phyloP scores from a whole-genome alignment of 92 coral and sea anemone species.

The Umimayanthus kanabou region DNA sequence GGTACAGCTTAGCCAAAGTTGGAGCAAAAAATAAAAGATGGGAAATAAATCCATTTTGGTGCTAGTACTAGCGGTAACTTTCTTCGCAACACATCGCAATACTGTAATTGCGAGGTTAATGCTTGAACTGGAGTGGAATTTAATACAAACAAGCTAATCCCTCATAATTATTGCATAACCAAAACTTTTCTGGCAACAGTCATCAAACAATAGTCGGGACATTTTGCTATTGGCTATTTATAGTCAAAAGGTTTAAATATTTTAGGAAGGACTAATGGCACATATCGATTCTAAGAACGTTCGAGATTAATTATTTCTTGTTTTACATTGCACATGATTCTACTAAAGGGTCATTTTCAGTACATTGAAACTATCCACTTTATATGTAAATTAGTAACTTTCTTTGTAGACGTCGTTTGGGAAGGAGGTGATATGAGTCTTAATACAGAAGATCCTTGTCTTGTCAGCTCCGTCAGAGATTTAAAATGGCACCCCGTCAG shows the following conservation, averaged over 20 bases:
- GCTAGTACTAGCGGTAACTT: not conserved
- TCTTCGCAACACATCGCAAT: not conserved
- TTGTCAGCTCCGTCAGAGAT: too few relatives aligned
- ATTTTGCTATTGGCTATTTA: constrained; percentile 23
- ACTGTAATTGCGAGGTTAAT: not conserved
- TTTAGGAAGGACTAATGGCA: not conserved
- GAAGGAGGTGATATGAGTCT: too few relatives aligned
- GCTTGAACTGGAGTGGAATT: not conserved
- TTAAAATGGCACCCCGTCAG: too few relatives aligned
- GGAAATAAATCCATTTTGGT: constrained; percentile 2
- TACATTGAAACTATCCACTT: not conserved
- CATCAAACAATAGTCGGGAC: constrained; percentile 9
- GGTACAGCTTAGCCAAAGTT: not conserved
- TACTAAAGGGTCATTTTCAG: not conserved
- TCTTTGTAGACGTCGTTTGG: too few relatives aligned
- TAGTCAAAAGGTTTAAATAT: constrained; percentile 12
- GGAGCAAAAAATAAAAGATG: not conserved
- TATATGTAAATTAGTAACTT: too few relatives aligned
- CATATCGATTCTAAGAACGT: not conserved
- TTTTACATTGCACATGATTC: not conserved
- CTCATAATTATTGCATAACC: constrained; percentile 38
- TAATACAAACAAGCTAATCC: constrained; percentile 16
- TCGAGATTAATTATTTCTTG: not conserved
- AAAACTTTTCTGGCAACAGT: constrained; percentile 13
- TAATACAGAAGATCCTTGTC: too few relatives aligned